Conservation (phyloP, 2,888 invertebrate species). For the Ormia ochracea region DNA sequence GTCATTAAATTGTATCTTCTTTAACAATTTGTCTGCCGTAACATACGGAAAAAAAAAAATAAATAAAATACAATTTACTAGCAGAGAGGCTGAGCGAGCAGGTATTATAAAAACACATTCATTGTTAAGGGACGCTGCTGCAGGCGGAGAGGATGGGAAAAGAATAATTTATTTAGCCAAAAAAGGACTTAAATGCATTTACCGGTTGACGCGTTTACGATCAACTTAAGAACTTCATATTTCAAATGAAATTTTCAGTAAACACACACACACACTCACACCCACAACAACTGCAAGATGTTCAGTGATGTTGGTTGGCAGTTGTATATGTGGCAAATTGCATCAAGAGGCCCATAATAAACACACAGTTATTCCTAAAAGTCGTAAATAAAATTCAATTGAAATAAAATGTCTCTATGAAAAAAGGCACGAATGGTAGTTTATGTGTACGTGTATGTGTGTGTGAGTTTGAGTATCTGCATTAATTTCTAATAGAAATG, state of each 20-base stretch:
- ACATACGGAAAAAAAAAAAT: neutral
- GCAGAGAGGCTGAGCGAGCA: neutral
- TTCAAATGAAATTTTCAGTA: slow-evolving; percentile 26
- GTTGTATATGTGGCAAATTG: slow-evolving; percentile 1
- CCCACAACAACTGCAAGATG: neutral
- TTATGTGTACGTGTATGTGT: neutral
- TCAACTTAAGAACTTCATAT: slow-evolving; percentile 46
- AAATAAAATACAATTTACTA: neutral
- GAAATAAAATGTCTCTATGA: slow-evolving; percentile 39
- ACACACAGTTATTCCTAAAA: slow-evolving; percentile 8
- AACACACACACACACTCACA: too few relatives aligned
- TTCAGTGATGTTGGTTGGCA: neutral
- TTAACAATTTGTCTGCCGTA: slow-evolving; percentile 53
- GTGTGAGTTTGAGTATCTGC: neutral
- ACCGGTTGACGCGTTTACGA: slow-evolving; percentile 59
- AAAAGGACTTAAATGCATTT: slow-evolving; percentile 56
- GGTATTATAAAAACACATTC: slow-evolving; percentile 55
- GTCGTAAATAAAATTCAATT: slow-evolving; percentile 61
- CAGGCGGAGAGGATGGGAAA: neutral
- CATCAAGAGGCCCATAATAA: slow-evolving; percentile 12
- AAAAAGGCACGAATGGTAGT: neutral
- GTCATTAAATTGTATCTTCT: slow-evolving; percentile 34
- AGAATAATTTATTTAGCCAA: slow-evolving; percentile 5
- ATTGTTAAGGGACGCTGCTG: slow-evolving; percentile 10
- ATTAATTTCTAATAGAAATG: slow-evolving; percentile 35